These are phyloP conservation scores for Miniopterus natalensis DNA, from an alignment of 2,113 vertebrate genomes.

Conservation along the genomic window DNA sequence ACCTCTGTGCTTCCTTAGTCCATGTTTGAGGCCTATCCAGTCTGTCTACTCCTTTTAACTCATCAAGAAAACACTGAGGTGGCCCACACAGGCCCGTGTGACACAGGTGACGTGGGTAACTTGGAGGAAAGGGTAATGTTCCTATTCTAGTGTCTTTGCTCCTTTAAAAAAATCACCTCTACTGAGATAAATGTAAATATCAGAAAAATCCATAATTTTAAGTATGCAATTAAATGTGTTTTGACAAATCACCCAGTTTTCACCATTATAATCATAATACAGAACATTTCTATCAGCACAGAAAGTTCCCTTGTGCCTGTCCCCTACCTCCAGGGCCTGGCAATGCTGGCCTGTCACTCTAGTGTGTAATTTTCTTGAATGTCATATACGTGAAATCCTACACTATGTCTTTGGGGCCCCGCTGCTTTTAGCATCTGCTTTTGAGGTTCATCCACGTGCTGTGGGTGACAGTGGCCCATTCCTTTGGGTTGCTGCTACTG, in stretches of 20 bases:
- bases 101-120: not conserved
- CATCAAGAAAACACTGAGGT: not conserved
- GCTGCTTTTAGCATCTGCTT: not conserved
- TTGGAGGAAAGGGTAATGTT: not conserved
- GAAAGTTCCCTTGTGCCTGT: not conserved
- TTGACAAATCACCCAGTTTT: not conserved
- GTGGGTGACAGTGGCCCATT: not conserved
- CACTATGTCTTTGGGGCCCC: not conserved
- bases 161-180: slow-evolving; percentile 21
- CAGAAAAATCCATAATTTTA: not conserved
- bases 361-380: not conserved
- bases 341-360: not conserved
- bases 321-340: not conserved
- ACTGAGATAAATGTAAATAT: not conserved
- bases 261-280: not conserved
- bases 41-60: not conserved
- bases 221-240: not conserved
- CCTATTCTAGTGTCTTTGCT: not conserved
- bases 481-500: not conserved
- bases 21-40: not conserved
- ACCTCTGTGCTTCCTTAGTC: not conserved
- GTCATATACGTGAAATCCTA: not conserved
- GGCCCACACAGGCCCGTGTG: no score
- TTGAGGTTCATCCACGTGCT: not conserved
- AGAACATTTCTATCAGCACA: not conserved